Percentiles rank a stretch among this genome's conserved stretches.
phyloP scores from a whole-genome alignment of 2,888 invertebrate species.

The Palloptera scutellata region DNA sequence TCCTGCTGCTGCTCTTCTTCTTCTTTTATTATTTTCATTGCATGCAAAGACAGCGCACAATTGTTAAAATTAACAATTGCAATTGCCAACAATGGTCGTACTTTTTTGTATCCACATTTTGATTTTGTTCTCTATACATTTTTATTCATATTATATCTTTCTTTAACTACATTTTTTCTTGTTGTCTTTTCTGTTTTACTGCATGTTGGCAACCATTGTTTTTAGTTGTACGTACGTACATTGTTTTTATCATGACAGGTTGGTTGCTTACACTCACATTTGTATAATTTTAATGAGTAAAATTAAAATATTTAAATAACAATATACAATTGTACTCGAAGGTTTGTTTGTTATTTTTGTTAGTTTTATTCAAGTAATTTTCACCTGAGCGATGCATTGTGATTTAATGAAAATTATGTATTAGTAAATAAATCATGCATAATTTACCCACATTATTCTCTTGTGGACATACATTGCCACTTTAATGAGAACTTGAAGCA shows the following conservation, averaged over 20 bases:
- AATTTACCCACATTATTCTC: no score
- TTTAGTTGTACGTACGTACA: conserved; percentile 37
- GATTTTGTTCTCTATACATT: conserved; percentile 48
- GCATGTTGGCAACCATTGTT: conserved; percentile 47
- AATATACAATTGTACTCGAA: neutral
- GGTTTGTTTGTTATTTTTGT: neutral
- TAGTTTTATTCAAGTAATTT: neutral
- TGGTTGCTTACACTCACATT: conserved; percentile 39
- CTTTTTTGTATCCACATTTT: conserved; percentile 25
- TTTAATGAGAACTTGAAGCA: no score
- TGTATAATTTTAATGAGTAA: conserved; percentile 52
- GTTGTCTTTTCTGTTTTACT: conserved; percentile 38
- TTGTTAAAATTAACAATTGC: conserved; percentile 52
- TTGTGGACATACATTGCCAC: no score
- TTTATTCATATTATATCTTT: conserved; percentile 31
- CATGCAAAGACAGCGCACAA: conserved; percentile 36
- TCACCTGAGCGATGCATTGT: no score
- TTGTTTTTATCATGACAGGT: conserved; percentile 57
- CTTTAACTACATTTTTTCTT: conserved; percentile 7
- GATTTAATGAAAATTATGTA: no score
- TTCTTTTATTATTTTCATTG: neutral
- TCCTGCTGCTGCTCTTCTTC: neutral
- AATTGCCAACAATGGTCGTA: conserved; percentile 46
- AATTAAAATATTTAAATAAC: conserved; percentile 22
- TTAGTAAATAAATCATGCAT: no score